Evolutionary conservation across 1,140 invertebrate species (phyloP).

Genomic region (Holotrichia oblita): DNA sequence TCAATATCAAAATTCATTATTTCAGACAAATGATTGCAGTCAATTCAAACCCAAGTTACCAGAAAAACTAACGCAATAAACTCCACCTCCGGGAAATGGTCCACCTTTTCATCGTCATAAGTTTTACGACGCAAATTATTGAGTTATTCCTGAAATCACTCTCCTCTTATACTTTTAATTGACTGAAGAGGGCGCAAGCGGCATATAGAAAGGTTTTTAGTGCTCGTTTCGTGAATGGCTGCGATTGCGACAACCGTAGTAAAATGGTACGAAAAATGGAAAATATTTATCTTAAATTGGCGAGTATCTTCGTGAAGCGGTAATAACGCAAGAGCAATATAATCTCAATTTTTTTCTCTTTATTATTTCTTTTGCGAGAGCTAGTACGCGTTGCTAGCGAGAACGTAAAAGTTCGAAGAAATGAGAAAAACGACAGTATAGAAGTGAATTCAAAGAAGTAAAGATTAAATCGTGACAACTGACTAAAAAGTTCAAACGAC

Average conservation of each 20-base stretch:
- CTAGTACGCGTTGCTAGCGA: slow-evolving; percentile 26
- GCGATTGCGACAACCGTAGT: not conserved
- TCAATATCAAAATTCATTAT: not conserved
- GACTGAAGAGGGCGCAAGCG: not conserved
- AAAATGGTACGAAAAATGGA: slow-evolving; percentile 6
- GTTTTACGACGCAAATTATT: slow-evolving; percentile 13
- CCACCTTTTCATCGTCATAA: not conserved
- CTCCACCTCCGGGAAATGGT: not conserved
- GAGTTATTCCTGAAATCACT: slow-evolving; percentile 10
- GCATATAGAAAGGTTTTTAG: slow-evolving; percentile 1
- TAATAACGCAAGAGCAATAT: slow-evolving; percentile 20
- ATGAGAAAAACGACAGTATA: slow-evolving; percentile 37
- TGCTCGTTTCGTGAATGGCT: not conserved
- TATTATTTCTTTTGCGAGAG: slow-evolving; percentile 30
- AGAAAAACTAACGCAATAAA: not conserved
- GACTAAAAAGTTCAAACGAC: slow-evolving; percentile 40
- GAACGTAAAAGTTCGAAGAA: slow-evolving; percentile 41
- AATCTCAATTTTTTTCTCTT: slow-evolving; percentile 35
- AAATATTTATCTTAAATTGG: slow-evolving; percentile 21
- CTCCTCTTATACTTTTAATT: not conserved
- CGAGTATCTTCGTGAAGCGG: not conserved
- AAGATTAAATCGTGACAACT: slow-evolving; percentile 44
- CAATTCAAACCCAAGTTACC: no score
- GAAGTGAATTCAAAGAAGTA: slow-evolving; percentile 42
- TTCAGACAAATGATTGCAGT: not conserved